Base-by-base conservation (phyloP, 64 coral and sea anemone genomes). In the Astreopora myriophthalma region DNA sequence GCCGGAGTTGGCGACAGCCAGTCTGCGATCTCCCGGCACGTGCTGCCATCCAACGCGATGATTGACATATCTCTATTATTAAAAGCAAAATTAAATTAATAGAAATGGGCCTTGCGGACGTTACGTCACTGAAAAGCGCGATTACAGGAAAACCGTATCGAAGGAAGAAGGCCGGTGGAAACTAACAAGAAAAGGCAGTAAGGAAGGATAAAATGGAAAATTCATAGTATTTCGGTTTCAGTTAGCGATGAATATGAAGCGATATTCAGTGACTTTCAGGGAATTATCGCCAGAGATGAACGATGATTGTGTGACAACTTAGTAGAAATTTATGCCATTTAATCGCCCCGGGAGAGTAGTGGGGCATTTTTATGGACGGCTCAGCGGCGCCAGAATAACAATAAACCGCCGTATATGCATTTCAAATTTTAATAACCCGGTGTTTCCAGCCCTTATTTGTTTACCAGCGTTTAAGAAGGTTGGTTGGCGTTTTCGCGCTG, bases 61-160 rank as follows among this genome's bases (percentile, higher is more conserved):
- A 96, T 94, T 96, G 95, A 93, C 95, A 94, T 57, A 35, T 94
- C 63, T 71, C 87, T 74, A 96, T 96, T 93, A 96, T 96, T 86
- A 94, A 82, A 87, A 58, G 75, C 90, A 76, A 94, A 96, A 96
- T 96, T 96, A 96, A 89, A 96, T 96, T 96, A 96, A 93, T 96
- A 85, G 91, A 93, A 94, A 90, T 93, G 79, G 89, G 82, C 95
- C 86, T 48, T 78, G 82, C 49, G 90, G 86, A 84, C 52, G 17
- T 91, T 83, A 96, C 95, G 95, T 96, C 95, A 96, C 29, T 63
- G 34, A 76, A 69, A 55, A 23, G 34, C 2, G 70, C 67, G 51
- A 76, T 49, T 73, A 31, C 48, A 40, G 22, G 61, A 8, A 75
- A 71, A 76, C 23, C 40, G 1, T 40, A 48, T 28, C 35, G 34